Conservation (phyloP, 2,797 vertebrate genomes). For the Chlorospingus flavigularis region DNA sequence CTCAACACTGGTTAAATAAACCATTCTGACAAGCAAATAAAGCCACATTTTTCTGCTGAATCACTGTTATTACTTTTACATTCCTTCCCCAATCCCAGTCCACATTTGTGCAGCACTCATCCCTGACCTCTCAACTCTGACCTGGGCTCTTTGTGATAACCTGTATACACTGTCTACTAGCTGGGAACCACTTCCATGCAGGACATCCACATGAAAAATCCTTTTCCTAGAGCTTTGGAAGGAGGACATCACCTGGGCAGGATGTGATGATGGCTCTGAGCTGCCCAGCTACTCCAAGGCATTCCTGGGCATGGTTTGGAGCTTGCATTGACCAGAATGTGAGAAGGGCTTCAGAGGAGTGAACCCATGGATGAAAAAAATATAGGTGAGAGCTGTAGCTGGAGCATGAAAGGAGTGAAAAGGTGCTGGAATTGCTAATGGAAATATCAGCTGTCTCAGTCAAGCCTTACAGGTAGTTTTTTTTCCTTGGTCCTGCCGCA, state of each 20-base stretch:
- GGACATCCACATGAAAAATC: neutral
- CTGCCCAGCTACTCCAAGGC: neutral
- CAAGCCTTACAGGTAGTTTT: neutral
- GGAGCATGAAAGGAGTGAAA: neutral
- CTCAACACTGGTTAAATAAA: slow-evolving; percentile 4
- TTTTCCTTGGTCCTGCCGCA: neutral
- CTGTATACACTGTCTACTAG: fast-evolving
- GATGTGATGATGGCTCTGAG: neutral
- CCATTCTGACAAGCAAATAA: slow-evolving; percentile 5
- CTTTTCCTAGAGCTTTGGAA: neutral
- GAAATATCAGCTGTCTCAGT: neutral
- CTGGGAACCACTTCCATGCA: neutral
- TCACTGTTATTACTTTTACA: neutral
- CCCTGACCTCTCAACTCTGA: neutral
- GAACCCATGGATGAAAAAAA: neutral
- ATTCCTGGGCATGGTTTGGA: neutral
- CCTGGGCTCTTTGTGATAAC: neutral
- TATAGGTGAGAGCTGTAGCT: neutral
- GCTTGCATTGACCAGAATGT: neutral
- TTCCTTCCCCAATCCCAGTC: neutral
- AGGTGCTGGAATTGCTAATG: neutral
- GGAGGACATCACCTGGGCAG: neutral
- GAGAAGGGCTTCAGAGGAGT: neutral
- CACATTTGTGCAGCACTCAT: neutral
- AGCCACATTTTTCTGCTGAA: neutral